Percentiles rank a stretch among this genome's conserved stretches.
Conservation (phyloP, 2,113 vertebrate genomes). For the Struthio camelus region DNA sequence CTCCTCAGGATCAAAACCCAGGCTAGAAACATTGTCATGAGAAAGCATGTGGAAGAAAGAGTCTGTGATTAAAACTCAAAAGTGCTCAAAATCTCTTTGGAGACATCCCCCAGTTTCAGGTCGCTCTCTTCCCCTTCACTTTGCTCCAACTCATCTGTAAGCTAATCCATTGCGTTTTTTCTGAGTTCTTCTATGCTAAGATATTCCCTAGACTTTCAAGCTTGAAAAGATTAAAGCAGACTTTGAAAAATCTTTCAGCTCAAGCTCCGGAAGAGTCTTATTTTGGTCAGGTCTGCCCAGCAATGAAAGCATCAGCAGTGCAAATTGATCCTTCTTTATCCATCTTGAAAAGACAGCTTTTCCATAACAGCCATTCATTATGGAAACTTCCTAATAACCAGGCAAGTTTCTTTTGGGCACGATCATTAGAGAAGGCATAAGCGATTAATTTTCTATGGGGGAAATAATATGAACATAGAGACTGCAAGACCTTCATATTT, state of each 20-base stretch:
- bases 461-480: not conserved
- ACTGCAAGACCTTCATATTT: rapidly evolving
- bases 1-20: not conserved
- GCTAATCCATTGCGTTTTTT: not conserved
- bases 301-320: not conserved
- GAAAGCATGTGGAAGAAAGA: not conserved
- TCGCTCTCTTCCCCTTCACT: not conserved
- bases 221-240: not conserved
- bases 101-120: not conserved
- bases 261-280: not conserved
- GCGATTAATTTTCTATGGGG: not conserved
- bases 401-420: not conserved
- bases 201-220: not conserved
- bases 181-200: not conserved
- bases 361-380: not conserved
- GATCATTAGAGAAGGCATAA: not conserved
- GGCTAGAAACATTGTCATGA: not conserved
- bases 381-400: not conserved
- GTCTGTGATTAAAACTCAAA: not conserved
- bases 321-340: not conserved
- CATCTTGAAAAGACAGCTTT: not conserved
- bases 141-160: not conserved
- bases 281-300: not conserved
- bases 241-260: not conserved
- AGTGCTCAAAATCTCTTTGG: not conserved